These are phyloP conservation scores for Brachionus paranguensis DNA, from an alignment of 1,140 invertebrate species.

Conservation along the genomic window DNA sequence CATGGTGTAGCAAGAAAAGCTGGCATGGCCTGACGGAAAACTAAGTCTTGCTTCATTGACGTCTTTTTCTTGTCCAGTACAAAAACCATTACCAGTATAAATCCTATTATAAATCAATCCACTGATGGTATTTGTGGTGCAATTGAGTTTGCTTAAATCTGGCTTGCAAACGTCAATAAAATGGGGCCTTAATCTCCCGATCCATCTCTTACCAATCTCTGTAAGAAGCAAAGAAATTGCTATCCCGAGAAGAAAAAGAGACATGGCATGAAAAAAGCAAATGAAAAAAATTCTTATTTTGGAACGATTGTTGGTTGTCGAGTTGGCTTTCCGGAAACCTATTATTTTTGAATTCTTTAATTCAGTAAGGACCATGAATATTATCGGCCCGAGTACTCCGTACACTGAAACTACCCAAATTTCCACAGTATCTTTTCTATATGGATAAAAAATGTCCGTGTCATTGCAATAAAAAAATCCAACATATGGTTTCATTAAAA, in stretches of 20 bases:
- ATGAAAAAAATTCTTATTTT: constrained; percentile 16
- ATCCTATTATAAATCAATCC: neutral
- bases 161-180: constrained; percentile 67
- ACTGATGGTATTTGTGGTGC: neutral
- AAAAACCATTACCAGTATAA: constrained; percentile 56
- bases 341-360: constrained; percentile 23
- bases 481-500: neutral
- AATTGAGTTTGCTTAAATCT: constrained; percentile 40
- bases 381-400: neutral
- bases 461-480: constrained; percentile 28
- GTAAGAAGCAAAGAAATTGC: constrained; percentile 59
- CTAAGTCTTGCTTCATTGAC: constrained; percentile 54
- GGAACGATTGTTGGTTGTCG: neutral
- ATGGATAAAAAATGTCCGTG: constrained; percentile 24
- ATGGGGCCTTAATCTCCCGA: constrained; percentile 82
- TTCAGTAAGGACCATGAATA: constrained; percentile 5
- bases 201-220: constrained; percentile 77
- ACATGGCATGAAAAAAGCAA: constrained; percentile 29
- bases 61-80: constrained; percentile 42
- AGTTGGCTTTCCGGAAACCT: neutral
- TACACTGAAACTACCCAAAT: constrained; percentile 23
- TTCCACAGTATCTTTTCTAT: constrained; percentile 23
- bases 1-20: constrained; percentile 57
- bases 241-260: constrained; percentile 8
- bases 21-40: constrained; percentile 62